Conservation (phyloP, 1,140 invertebrate species). For the Tachypleus tridentatus region DNA sequence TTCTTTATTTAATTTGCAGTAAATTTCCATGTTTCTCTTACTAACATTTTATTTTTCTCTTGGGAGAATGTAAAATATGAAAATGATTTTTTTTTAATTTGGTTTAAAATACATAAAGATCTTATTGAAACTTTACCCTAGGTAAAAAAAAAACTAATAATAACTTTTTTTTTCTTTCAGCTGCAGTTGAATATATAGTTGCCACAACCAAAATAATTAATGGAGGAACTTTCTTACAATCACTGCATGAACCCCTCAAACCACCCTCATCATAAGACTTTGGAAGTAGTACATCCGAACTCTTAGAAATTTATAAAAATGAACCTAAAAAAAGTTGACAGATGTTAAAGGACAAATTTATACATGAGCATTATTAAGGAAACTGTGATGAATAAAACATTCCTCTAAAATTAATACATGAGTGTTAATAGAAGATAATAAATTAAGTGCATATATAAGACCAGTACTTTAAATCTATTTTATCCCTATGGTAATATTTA, state of each 20-base stretch:
- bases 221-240: constrained; percentile 69
- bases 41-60: constrained; percentile 7
- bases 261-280: background rate
- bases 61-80: constrained; percentile 3
- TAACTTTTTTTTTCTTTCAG: constrained; percentile 37
- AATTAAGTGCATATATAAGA: too few relatives aligned
- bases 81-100: constrained; percentile 9
- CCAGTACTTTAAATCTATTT: too few relatives aligned
- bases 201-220: constrained; percentile 88
- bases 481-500: too few relatives aligned
- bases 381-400: background rate
- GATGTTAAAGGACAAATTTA: background rate
- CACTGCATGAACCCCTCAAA: constrained; percentile 46
- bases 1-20: background rate
- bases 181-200: constrained; percentile 80
- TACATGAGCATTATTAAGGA: background rate
- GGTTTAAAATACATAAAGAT: constrained; percentile 7
- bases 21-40: constrained; percentile 12
- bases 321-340: background rate
- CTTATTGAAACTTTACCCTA: constrained; percentile 7
- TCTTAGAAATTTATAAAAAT: constrained; percentile 1
- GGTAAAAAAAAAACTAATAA: constrained; percentile 19
- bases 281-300: background rate
- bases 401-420: background rate
- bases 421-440: too few relatives aligned